Conservation (phyloP, 2,113 vertebrate genomes). For the Jacana jacana region DNA sequence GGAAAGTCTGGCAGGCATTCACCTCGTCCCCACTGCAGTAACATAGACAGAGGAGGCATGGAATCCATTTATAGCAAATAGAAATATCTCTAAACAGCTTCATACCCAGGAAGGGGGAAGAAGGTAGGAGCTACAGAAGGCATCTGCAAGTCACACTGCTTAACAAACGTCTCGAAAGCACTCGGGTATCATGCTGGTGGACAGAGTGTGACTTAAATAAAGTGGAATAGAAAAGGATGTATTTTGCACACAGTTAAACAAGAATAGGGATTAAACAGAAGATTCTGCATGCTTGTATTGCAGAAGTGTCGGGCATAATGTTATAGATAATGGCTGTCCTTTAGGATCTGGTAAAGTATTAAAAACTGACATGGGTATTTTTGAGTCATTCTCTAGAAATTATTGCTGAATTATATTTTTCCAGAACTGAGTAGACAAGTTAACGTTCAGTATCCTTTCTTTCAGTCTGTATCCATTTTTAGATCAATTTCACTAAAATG, state of each 20-base stretch:
- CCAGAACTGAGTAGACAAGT: background rate
- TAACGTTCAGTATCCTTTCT: background rate
- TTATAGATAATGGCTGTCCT: background rate
- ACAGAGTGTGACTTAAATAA: background rate
- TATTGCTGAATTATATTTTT: background rate
- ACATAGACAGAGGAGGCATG: background rate
- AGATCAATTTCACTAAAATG: background rate
- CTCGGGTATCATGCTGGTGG: background rate
- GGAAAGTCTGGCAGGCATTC: fast-evolving
- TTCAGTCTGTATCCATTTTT: background rate
- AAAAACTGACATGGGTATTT: background rate
- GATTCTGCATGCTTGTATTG: background rate
- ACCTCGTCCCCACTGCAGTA: fast-evolving
- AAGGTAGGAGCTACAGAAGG: background rate
- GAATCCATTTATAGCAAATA: background rate
- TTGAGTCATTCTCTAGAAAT: background rate
- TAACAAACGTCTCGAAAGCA: background rate
- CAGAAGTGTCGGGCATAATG: fast-evolving
- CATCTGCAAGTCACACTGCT: background rate
- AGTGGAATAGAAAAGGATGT: background rate
- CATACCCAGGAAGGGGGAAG: background rate
- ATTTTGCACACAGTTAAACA: background rate
- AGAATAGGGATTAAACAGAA: background rate
- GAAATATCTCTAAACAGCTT: background rate
- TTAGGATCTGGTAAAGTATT: background rate